phyloP scores from a whole-genome alignment of 2,888 invertebrate species.

The Psylliodes chrysocephalus region DNA sequence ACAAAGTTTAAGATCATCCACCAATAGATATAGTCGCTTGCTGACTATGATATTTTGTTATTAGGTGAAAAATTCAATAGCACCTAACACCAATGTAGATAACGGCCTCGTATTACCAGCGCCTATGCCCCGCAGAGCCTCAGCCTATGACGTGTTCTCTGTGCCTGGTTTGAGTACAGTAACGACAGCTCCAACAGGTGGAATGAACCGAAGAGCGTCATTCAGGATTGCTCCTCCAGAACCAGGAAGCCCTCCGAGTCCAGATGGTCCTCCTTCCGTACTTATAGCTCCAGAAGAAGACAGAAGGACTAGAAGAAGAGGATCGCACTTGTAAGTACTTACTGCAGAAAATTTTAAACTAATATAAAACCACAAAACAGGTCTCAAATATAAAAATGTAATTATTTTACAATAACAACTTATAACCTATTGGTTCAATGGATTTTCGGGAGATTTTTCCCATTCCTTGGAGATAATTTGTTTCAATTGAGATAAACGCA shows the following conservation, averaged over 20 bases:
- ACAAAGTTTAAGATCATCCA: too few relatives aligned
- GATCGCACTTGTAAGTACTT: slow-evolving; percentile 82
- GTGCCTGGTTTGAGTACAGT: slow-evolving; percentile 70
- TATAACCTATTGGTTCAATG: slow-evolving; percentile 72
- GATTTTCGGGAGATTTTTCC: slow-evolving; percentile 97
- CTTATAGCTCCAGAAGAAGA: slow-evolving; percentile 67
- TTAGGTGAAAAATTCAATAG: slow-evolving; percentile 21
- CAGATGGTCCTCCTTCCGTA: slow-evolving; percentile 56
- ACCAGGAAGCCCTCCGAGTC: slow-evolving; percentile 67
- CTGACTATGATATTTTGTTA: too few relatives aligned
- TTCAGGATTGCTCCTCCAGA: slow-evolving; percentile 71
- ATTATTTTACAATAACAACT: too few relatives aligned
- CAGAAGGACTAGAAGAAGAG: slow-evolving; percentile 78
- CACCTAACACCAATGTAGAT: slow-evolving; percentile 57
- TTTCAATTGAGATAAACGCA: slow-evolving; percentile 94
- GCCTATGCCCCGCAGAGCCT: slow-evolving; percentile 81
- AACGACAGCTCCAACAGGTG: slow-evolving; percentile 55
- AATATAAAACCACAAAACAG: too few relatives aligned
- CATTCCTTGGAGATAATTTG: slow-evolving; percentile 95
- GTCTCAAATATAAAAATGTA: too few relatives aligned
- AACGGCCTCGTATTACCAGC: slow-evolving; percentile 76
- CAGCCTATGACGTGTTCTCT: slow-evolving; percentile 86
- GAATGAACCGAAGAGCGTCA: slow-evolving; percentile 66
- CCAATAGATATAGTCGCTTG: too few relatives aligned
- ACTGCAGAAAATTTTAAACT: too few relatives aligned